Evolutionary conservation across 2,888 invertebrate genomes (phyloP).

Genomic region (Zaprionus lineosus): DNA sequence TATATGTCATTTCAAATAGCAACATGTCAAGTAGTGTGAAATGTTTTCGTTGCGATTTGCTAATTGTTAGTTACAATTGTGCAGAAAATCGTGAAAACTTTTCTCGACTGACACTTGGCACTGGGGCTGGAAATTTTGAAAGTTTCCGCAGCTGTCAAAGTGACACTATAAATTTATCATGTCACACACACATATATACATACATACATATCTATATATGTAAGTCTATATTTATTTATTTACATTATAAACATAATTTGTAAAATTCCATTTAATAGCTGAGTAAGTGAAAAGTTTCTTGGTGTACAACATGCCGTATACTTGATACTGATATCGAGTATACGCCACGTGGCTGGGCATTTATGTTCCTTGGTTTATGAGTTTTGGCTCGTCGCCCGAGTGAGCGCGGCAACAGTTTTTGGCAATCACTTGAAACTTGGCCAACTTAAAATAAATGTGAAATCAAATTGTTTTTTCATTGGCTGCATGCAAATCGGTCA

Average conservation of each 20-base stretch:
- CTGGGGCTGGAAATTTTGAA: conserved; percentile 8
- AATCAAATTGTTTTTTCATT: conserved; percentile 52
- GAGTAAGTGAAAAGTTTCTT: too few species aligned
- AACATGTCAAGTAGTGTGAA: conserved; percentile 29
- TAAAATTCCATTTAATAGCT: too few species aligned
- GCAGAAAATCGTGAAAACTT: conserved; percentile 5
- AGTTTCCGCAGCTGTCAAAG: conserved; percentile 31
- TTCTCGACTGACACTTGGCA: conserved; percentile 3
- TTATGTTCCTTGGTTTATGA: too few species aligned
- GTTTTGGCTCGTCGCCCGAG: conserved; percentile 25
- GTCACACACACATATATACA: too few species aligned
- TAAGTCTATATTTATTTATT: too few species aligned
- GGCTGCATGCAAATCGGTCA: conserved; percentile 35
- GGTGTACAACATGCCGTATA: conserved; percentile 2
- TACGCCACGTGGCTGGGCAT: too few species aligned
- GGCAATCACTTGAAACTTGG: conserved; percentile 54
- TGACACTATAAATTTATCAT: conserved; percentile 37
- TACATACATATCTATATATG: too few species aligned
- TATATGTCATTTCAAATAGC: not conserved
- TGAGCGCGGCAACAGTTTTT: conserved; percentile 40
- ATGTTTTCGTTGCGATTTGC: conserved; percentile 44
- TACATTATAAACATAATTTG: too few species aligned
- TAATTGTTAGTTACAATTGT: conserved; percentile 54
- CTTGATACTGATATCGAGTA: conserved; percentile 31
- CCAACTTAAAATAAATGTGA: conserved; percentile 43